Conservation (phyloP, 2,888 invertebrate genomes). For the Nomada hirtipes region DNA sequence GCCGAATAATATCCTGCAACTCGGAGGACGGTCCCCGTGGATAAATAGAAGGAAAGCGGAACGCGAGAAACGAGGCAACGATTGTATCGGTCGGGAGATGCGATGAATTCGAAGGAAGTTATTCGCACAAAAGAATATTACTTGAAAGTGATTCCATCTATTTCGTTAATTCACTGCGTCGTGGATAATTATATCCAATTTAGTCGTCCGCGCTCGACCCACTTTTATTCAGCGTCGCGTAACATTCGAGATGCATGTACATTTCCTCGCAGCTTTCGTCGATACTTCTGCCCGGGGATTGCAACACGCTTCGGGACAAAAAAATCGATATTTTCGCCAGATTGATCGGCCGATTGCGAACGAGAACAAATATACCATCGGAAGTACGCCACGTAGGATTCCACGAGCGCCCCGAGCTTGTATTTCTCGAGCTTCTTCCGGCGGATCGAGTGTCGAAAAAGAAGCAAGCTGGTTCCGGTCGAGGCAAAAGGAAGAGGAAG, state of each 20-base stretch:
- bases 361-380: background rate
- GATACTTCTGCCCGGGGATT: background rate
- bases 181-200: constrained; percentile 23
- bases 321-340: background rate
- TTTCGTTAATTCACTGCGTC: background rate
- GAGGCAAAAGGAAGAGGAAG: background rate
- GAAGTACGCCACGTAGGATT: background rate
- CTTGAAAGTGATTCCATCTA: background rate
- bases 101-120: constrained; percentile 36
- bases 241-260: background rate
- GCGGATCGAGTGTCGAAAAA: constrained; percentile 22
- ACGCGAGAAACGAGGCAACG: constrained; percentile 37
- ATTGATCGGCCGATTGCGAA: background rate
- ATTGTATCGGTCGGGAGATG: constrained; percentile 4
- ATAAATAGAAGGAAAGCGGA: constrained; percentile 32
- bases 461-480: constrained; percentile 25
- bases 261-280: too few species aligned
- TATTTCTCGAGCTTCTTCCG: background rate
- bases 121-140: background rate
- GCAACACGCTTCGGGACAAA: too few species aligned
- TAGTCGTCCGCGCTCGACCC: constrained; percentile 12
- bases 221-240: background rate
- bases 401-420: background rate
- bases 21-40: constrained; percentile 12
- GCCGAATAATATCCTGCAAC: constrained; percentile 25